Conservation (phyloP, 2,888 invertebrate genomes). For the Yponomeuta evonymella region DNA sequence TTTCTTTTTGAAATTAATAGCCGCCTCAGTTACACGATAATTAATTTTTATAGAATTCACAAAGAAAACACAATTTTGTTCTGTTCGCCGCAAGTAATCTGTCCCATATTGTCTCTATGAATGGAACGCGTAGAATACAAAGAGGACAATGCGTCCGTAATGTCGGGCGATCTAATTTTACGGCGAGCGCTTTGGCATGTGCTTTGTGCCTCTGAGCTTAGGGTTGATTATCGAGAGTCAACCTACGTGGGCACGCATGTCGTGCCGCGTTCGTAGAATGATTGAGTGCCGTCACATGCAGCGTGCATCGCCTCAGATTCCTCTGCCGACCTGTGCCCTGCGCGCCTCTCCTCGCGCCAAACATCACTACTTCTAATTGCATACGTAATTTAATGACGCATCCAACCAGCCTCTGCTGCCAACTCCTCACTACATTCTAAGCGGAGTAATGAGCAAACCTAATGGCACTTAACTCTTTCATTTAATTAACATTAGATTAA, state of each 20-base stretch:
- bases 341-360: slow-evolving; percentile 52
- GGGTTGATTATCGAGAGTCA: background rate
- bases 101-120: slow-evolving; percentile 54
- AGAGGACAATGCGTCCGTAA: slow-evolving; percentile 48
- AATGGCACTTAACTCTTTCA: slow-evolving; percentile 13
- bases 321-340: slow-evolving; percentile 48
- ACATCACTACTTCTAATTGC: slow-evolving; percentile 62
- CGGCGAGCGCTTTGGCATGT: slow-evolving; percentile 34
- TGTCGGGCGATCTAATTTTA: slow-evolving; percentile 36
- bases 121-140: slow-evolving; percentile 56
- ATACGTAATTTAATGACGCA: slow-evolving; percentile 34
- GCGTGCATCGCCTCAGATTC: slow-evolving; percentile 10
- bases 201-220: slow-evolving; percentile 27
- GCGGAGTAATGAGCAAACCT: slow-evolving; percentile 7
- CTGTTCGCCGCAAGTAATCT: background rate
- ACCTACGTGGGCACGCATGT: slow-evolving; percentile 23
- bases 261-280: slow-evolving; percentile 36
- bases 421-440: slow-evolving; percentile 22
- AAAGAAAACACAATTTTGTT: background rate
- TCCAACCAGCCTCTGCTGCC: slow-evolving; percentile 27
- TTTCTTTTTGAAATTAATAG: background rate
- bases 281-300: slow-evolving; percentile 62
- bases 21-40: background rate
- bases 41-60: background rate
- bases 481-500: slow-evolving; percentile 15